Evolutionary conservation across 2,888 invertebrate species (phyloP).

Genomic region (Exocentrus adspersus): DNA sequence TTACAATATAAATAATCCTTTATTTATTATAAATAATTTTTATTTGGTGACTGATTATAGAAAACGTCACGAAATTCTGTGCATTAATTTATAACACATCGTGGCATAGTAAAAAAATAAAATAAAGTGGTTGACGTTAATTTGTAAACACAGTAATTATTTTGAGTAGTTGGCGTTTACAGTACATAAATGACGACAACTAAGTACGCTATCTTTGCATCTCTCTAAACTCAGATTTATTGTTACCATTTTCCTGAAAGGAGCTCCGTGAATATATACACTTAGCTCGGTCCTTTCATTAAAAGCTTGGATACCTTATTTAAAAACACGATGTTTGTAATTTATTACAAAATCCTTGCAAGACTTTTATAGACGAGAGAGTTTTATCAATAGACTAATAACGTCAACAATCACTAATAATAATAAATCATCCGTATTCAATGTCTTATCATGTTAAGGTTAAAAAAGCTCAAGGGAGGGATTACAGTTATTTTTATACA

Average conservation of each 20-base stretch:
- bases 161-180: neutral
- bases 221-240: conserved; percentile 8
- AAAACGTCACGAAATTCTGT: too few species aligned
- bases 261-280: conserved; percentile 17
- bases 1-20: too few species aligned
- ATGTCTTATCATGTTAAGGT: conserved; percentile 13
- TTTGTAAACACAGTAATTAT: too few species aligned
- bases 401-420: conserved; percentile 16
- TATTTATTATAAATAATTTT: too few species aligned
- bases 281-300: conserved; percentile 19
- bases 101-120: too few species aligned
- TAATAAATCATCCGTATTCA: conserved; percentile 20
- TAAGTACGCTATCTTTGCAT: conserved; percentile 5
- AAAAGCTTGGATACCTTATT: conserved; percentile 20
- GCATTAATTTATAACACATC: too few species aligned
- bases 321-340: conserved; percentile 24
- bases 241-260: conserved; percentile 9
- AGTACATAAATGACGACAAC: neutral
- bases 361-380: conserved; percentile 20
- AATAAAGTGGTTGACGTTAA: too few species aligned
- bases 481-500: neutral
- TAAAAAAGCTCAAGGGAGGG: neutral
- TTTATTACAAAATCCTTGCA: conserved; percentile 22
- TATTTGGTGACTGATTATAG: too few species aligned
- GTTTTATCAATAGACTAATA: conserved; percentile 24